These are phyloP conservation scores for Benthosema pterotum DNA, from an alignment of 2,797 vertebrate genomes.

Conservation along the genomic window DNA sequence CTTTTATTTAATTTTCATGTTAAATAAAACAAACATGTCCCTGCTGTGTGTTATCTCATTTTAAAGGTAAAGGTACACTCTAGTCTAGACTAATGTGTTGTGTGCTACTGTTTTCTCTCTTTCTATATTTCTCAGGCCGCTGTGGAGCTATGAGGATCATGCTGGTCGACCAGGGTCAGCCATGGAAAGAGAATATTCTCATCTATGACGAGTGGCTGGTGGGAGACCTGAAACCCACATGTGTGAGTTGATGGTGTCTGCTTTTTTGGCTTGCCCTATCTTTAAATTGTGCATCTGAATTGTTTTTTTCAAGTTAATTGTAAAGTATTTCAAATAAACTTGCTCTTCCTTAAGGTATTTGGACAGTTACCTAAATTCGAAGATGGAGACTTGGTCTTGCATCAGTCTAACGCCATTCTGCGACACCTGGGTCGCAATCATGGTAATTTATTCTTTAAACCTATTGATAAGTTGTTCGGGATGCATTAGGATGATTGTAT, in stretches of 20 bases:
- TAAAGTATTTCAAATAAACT: background rate
- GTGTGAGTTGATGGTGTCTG: conserved; percentile 64
- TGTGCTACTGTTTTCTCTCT: background rate
- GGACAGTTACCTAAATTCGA: conserved; percentile 80
- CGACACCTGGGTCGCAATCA: conserved; percentile 75
- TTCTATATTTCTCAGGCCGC: conserved; percentile 61
- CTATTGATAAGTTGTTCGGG: background rate
- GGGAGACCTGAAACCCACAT: conserved; percentile 71
- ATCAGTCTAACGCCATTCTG: conserved; percentile 80
- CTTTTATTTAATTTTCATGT: too few species aligned
- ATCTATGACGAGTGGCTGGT: conserved; percentile 63
- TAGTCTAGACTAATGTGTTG: background rate
- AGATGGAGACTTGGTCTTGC: conserved; percentile 76
- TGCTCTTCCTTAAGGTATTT: conserved; percentile 64
- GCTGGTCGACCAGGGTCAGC: conserved; percentile 72
- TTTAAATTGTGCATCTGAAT: background rate
- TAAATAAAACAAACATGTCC: too few species aligned
- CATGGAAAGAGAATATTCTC: conserved; percentile 75
- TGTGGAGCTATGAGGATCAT: conserved; percentile 69
- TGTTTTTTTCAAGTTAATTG: too few species aligned
- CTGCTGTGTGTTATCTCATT: too few species aligned
- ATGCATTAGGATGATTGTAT: too few species aligned
- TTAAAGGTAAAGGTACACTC: too few species aligned
- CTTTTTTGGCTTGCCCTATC: background rate
- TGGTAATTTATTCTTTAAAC: conserved; percentile 51